Percentiles rank a stretch among this genome's conserved stretches.
phyloP scores from a whole-genome alignment of 1,140 invertebrate species.

The Drosophila parvula region DNA sequence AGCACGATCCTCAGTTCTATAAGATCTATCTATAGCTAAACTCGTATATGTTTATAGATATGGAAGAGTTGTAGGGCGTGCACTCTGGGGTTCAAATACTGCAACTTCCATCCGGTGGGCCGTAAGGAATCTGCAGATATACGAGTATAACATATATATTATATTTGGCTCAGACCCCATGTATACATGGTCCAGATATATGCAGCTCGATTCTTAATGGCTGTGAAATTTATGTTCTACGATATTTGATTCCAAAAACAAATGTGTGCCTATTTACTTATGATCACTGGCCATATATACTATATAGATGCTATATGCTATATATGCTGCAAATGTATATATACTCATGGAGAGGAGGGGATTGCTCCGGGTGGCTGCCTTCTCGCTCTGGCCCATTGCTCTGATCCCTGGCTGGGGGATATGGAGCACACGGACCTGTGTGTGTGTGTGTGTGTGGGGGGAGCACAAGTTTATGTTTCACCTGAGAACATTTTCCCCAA shows the following conservation, averaged over 20 bases:
- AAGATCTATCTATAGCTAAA: too few species aligned
- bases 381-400: constrained; percentile 64
- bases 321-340: constrained; percentile 18
- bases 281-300: constrained; percentile 25
- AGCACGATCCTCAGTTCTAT: constrained; percentile 22
- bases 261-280: constrained; percentile 59
- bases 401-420: constrained; percentile 30
- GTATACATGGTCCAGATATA: constrained; percentile 27
- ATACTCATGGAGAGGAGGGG: constrained; percentile 3
- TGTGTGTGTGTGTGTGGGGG: constrained; percentile 27
- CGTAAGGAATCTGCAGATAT: constrained; percentile 3
- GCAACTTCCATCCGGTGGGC: constrained; percentile 14
- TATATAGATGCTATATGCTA: background rate
- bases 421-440: constrained; percentile 45
- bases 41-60: background rate
- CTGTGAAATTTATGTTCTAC: constrained; percentile 78
- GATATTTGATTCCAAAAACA: constrained; percentile 82
- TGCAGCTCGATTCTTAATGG: constrained; percentile 61
- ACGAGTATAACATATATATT: too few species aligned
- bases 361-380: background rate
- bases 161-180: background rate
- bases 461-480: constrained; percentile 77
- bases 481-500: constrained; percentile 29
- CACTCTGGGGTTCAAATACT: constrained; percentile 51
- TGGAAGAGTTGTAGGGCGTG: constrained; percentile 35